Evolutionary conservation across 2,797 vertebrate species (phyloP).

Genomic region (Vipera ursinii): DNA sequence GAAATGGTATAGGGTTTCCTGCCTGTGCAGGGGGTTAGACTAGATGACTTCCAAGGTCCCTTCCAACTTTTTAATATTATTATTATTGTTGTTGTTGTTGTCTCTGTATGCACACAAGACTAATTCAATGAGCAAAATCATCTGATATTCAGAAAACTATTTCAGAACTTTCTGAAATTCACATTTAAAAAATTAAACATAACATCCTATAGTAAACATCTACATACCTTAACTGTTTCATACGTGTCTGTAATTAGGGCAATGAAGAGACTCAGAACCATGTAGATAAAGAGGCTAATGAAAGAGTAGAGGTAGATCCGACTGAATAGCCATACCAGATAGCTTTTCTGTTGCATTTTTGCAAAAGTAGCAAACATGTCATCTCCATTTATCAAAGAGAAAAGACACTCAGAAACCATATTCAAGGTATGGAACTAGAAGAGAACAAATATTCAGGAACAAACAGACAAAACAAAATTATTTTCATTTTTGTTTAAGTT

Average conservation of each 20-base stretch:
- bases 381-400: slow-evolving; percentile 93
- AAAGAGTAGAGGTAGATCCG: slow-evolving; percentile 92
- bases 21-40: no score
- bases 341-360: slow-evolving; percentile 83
- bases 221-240: slow-evolving; percentile 91
- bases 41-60: no score
- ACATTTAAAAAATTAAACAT: not conserved
- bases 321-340: slow-evolving; percentile 94
- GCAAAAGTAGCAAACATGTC: slow-evolving; percentile 93
- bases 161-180: not conserved
- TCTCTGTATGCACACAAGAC: not conserved
- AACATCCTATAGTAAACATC: not conserved
- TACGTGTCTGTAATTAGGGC: slow-evolving; percentile 93
- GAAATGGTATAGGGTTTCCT: no score
- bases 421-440: slow-evolving; percentile 88
- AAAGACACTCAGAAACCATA: slow-evolving; percentile 89
- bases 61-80: no score
- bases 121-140: not conserved
- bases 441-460: slow-evolving; percentile 16
- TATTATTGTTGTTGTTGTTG: no score
- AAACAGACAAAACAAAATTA: not conserved
- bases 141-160: not conserved
- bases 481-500: not conserved
- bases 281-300: slow-evolving; percentile 94
- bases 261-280: slow-evolving; percentile 97